Base-by-base conservation (phyloP, 2,888 invertebrate species). In the Agrotis ipsilon region DNA sequence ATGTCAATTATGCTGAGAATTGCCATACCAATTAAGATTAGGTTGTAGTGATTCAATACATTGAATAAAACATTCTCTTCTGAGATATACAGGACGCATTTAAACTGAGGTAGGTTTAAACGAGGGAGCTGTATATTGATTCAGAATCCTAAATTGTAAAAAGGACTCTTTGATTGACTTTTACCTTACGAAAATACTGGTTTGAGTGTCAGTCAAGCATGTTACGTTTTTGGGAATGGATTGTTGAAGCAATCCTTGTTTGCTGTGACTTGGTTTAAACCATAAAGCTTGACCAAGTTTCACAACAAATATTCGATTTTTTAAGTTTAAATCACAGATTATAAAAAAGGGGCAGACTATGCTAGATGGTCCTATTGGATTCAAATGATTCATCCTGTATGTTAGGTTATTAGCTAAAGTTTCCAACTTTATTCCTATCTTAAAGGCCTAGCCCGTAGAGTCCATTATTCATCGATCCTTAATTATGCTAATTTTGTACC, bases 11-110 rank as follows among this genome's bases (percentile, higher is more conserved):
- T 84, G 77, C 76, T 72, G 80, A 70, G 80, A 84, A 87, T 87
- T 84, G 87, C 84, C 63, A 84, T 85, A 86, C 83, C 87, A 86
- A 87, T 87, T 85, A 86, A 86, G 86, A 87, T 87, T 86, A 85
- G 85, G 77, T 81, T 86, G 79, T 80, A 80, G 84, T 81, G 85
- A 85, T 87, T 81, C 87, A 85, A 82, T 86, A 81, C 77, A 82
- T 85, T 86, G 87, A 85, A 86, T 87, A 83, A 86, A 86, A 86
- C 86, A 83, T 85, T 80, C 78, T 67, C 68, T 57, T 81, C 69
- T 77, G 85, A 78, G 81, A 67, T 74, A 78, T 75, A 72, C 79
- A 82, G 79, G 72, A 79, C 68, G 82, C 72, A 60, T 79, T 78
- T 82, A 62, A 71, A 52, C 61, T 45, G 67, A 82, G 59, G 72